Conservation (phyloP, 2,888 invertebrate species). For the Leucoma salicis region DNA sequence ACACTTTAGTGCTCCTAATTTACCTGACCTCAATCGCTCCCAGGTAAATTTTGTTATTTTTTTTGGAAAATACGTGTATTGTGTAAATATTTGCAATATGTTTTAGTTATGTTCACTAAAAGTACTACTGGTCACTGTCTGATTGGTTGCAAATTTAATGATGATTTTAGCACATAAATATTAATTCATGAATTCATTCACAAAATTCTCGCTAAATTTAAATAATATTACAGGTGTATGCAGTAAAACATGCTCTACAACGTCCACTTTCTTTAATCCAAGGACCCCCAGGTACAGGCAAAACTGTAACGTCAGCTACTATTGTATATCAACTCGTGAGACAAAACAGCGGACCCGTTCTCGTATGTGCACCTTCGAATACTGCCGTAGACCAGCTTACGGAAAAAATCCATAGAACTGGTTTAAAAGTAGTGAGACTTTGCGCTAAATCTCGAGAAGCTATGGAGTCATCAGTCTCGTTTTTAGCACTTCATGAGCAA, state of each 20-base stretch:
- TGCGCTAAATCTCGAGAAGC: conserved; percentile 99
- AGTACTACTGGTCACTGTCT: too few species aligned
- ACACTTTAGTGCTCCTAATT: conserved; percentile 97
- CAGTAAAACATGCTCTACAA: conserved; percentile 98
- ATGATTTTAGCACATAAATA: too few species aligned
- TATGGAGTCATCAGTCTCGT: conserved; percentile 98
- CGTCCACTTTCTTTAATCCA: conserved; percentile 98
- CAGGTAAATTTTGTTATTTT: conserved; percentile 82
- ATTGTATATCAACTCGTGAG: conserved; percentile 99
- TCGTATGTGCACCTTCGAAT: conserved; percentile 99
- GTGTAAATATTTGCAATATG: too few species aligned
- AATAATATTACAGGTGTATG: conserved; percentile 88
- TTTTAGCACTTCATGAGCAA: conserved; percentile 98
- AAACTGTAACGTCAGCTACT: conserved; percentile 99
- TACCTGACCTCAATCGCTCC: conserved; percentile 98
- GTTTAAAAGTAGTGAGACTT: conserved; percentile 95
- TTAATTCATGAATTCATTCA: too few species aligned
- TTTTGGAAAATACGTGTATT: too few species aligned
- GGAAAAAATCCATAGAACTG: conserved; percentile 98
- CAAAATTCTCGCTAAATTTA: too few species aligned
- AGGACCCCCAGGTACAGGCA: conserved; percentile 98
- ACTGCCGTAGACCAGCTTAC: conserved; percentile 99
- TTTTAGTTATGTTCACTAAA: too few species aligned
- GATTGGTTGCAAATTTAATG: too few species aligned
- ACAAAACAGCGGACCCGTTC: conserved; percentile 95